phyloP scores from a whole-genome alignment of 2,797 vertebrate genomes.

The Trichosurus vulpecula region DNA sequence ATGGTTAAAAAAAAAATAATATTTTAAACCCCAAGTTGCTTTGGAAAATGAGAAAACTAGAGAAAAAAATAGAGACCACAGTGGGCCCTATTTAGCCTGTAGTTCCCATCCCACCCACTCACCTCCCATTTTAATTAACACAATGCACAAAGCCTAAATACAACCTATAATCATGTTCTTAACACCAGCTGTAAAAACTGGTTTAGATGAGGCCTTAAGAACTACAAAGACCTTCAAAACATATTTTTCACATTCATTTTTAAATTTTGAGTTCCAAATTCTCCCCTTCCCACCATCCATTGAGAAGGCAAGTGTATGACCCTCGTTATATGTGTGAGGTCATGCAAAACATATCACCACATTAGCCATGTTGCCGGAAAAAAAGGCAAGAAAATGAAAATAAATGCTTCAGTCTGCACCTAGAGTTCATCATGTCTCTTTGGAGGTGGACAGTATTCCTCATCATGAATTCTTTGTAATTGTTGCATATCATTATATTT shows the following conservation, averaged over 20 bases:
- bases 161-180: neutral
- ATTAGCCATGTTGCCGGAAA: neutral
- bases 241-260: neutral
- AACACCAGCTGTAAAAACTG: neutral
- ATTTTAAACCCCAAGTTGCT: neutral
- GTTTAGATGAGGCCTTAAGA: neutral
- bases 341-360: neutral
- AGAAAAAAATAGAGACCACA: neutral
- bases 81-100: neutral
- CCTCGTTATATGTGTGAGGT: neutral
- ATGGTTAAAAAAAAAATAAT: neutral
- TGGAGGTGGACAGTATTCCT: neutral
- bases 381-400: neutral
- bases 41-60: neutral
- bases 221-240: neutral
- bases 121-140: neutral
- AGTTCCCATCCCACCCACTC: neutral
- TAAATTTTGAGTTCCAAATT: neutral
- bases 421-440: neutral
- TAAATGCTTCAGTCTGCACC: neutral
- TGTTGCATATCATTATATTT: neutral
- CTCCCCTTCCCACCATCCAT: neutral
- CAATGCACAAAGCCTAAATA: neutral
- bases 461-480: neutral
- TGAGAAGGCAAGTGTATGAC: neutral